Evolutionary conservation across 2,888 invertebrate genomes (phyloP).

Genomic region (Brachyptera putata): DNA sequence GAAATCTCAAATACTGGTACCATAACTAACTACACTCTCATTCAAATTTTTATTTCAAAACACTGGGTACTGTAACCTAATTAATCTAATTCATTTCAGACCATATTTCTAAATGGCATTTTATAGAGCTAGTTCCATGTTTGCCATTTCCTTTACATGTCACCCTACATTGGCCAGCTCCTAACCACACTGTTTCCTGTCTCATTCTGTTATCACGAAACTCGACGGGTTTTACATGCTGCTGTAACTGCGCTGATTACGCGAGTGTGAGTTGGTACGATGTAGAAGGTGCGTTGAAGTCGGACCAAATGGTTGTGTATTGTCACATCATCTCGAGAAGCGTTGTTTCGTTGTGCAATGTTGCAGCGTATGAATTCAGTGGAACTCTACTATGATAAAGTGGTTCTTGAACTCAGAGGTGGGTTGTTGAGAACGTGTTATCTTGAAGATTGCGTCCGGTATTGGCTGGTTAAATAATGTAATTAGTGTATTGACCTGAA

Average conservation of each 20-base stretch:
- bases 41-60: too few relatives aligned
- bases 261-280: too few relatives aligned
- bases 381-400: constrained; percentile 52
- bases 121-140: constrained; percentile 3
- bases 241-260: constrained; percentile 3
- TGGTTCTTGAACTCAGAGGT: constrained; percentile 57
- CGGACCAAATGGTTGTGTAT: background rate
- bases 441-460: background rate
- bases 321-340: too few relatives aligned
- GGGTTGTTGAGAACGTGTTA: background rate
- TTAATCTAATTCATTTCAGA: too few relatives aligned
- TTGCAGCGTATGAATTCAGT: constrained; percentile 43
- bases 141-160: constrained; percentile 9
- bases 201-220: constrained; percentile 4
- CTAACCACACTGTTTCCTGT: constrained; percentile 6
- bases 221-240: background rate
- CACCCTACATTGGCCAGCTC: background rate
- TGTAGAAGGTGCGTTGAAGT: background rate
- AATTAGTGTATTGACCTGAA: background rate
- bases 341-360: background rate
- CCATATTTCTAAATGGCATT: too few relatives aligned
- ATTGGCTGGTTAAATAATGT: background rate
- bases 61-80: too few relatives aligned
- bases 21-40: too few relatives aligned
- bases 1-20: too few relatives aligned